A percentile compares a stretch with the other conserved stretches of the same genome.
These are phyloP conservation scores for Sander vitreus DNA, from an alignment of 2,113 vertebrate genomes.

Conservation along the genomic window DNA sequence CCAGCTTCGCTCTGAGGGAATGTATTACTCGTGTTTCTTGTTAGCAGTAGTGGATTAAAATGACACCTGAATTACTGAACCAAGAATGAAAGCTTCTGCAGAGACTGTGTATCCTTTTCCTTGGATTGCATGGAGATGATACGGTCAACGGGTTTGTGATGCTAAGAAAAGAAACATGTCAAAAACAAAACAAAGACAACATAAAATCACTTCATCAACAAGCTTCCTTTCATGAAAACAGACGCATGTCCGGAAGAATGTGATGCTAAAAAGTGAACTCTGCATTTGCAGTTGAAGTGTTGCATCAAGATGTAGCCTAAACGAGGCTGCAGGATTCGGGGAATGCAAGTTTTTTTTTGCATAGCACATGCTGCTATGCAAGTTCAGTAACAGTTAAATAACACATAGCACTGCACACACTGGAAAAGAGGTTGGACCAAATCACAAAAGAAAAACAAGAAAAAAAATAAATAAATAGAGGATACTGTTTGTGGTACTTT, in stretches of 20 bases:
- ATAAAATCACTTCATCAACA: constrained; percentile 58
- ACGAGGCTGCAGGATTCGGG: constrained; percentile 68
- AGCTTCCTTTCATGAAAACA: constrained; percentile 57
- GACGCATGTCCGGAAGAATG: constrained; percentile 67
- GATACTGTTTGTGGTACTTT: constrained; percentile 76
- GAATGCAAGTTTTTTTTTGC: constrained; percentile 72
- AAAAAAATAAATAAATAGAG: constrained; percentile 37
- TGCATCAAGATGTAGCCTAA: constrained; percentile 76
- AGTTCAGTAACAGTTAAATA: constrained; percentile 76
- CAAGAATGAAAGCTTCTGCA: constrained; percentile 64
- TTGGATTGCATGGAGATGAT: constrained; percentile 59
- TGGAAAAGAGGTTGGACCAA: constrained; percentile 70
- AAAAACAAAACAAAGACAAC: constrained; percentile 43
- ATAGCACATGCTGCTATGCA: constrained; percentile 87
- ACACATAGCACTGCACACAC: constrained; percentile 82
- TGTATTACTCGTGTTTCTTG: constrained; percentile 42
- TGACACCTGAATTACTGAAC: constrained; percentile 65
- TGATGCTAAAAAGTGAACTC: constrained; percentile 60
- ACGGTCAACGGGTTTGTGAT: constrained; percentile 50
- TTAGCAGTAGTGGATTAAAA: constrained; percentile 48
- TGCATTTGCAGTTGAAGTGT: constrained; percentile 75
- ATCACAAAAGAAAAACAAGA: constrained; percentile 69
- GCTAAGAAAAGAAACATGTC: constrained; percentile 38
- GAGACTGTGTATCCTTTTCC: constrained; percentile 55
- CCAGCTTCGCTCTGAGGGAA: constrained; percentile 54